Conservation (phyloP, 1,140 invertebrate species). For the Artemia franciscana region DNA sequence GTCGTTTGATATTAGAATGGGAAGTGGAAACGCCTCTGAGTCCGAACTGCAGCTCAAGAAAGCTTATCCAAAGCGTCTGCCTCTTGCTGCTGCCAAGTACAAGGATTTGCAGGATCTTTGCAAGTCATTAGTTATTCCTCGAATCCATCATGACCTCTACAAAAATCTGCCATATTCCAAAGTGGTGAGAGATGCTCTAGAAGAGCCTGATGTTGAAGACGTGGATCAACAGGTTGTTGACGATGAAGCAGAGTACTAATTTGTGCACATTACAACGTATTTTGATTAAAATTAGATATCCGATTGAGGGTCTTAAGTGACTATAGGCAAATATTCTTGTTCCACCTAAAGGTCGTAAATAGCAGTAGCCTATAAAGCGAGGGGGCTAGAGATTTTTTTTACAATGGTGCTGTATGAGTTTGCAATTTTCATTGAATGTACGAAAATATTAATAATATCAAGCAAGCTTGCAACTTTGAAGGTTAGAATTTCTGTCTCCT, state of each 20-base stretch:
- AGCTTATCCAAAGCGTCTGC: background rate
- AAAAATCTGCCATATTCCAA: background rate
- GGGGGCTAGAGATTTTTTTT: too few relatives aligned
- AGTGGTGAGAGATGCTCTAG: background rate
- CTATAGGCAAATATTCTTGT: too few relatives aligned
- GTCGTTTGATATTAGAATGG: background rate
- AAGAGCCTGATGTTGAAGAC: background rate
- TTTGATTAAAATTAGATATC: background rate
- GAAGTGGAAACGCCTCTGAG: background rate
- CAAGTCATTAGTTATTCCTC: background rate
- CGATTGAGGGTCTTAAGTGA: background rate
- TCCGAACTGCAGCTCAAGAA: background rate
- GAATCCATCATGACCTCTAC: background rate
- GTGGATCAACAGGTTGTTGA: background rate
- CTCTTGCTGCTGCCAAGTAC: too few relatives aligned
- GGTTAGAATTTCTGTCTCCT: background rate
- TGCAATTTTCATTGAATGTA: too few relatives aligned
- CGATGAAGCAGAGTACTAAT: background rate
- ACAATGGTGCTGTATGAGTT: too few relatives aligned
- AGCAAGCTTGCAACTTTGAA: background rate
- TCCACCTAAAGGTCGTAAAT: background rate
- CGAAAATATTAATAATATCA: background rate
- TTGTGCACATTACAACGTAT: background rate
- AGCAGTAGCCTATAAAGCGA: too few relatives aligned
- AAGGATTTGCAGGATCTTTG: background rate